Conservation (phyloP, 2,888 invertebrate species). For the Drosophila kambysellisi region DNA sequence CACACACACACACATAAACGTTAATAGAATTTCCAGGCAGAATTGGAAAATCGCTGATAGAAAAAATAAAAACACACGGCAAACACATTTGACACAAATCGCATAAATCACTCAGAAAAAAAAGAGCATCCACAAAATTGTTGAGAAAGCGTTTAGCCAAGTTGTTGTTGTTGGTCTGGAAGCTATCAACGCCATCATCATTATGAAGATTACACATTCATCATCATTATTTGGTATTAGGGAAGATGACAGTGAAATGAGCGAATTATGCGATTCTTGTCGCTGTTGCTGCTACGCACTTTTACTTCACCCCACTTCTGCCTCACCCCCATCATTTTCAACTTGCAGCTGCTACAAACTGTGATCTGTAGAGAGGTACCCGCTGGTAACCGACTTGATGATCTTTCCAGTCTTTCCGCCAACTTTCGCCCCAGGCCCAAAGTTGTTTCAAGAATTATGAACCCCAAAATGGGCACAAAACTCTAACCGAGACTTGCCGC, state of each 20-base stretch:
- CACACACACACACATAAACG: not conserved
- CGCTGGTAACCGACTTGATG: not conserved
- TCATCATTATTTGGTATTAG: slow-evolving; percentile 73
- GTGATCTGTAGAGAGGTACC: not conserved
- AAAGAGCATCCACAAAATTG: slow-evolving; percentile 16
- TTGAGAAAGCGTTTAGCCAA: slow-evolving; percentile 35
- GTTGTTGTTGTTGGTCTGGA: not conserved
- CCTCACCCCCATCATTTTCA: not conserved
- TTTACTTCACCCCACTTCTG: slow-evolving; percentile 45
- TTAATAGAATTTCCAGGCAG: slow-evolving; percentile 47
- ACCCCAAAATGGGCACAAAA: slow-evolving; percentile 24
- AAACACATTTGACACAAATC: slow-evolving; percentile 48
- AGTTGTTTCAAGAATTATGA: slow-evolving; percentile 34
- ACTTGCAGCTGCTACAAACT: not conserved
- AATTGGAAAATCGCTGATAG: slow-evolving; percentile 51
- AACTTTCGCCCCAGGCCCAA: slow-evolving; percentile 64
- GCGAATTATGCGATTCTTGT: slow-evolving; percentile 47
- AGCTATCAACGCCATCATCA: slow-evolving; percentile 39
- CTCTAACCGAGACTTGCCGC: slow-evolving; percentile 16
- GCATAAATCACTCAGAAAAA: slow-evolving; percentile 64
- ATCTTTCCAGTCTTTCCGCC: slow-evolving; percentile 18
- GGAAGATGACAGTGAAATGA: slow-evolving; percentile 13
- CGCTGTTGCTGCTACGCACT: slow-evolving; percentile 63
- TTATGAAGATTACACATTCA: slow-evolving; percentile 69
- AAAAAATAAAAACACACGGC: slow-evolving; percentile 23